Evolutionary conservation across 2,797 vertebrate species (phyloP).

Genomic region (Remorina albescens): DNA sequence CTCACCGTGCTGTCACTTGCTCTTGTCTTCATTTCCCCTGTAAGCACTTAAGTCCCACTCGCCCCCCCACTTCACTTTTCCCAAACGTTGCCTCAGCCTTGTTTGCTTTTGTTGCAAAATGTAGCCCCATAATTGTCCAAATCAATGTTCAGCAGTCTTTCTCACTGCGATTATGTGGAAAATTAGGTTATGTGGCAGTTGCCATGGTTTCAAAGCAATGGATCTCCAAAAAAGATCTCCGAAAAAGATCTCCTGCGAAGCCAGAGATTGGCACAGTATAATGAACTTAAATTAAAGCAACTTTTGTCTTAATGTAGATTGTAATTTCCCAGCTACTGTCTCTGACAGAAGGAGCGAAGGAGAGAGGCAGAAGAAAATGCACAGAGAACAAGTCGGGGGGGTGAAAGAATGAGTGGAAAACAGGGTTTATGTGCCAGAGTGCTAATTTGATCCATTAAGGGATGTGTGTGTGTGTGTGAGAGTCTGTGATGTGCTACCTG

Average conservation of each 20-base stretch:
- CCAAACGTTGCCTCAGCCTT: conserved; percentile 58
- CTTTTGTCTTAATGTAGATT: conserved; percentile 75
- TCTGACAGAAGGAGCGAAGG: conserved; percentile 52
- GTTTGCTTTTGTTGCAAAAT: conserved; percentile 79
- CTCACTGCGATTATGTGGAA: conserved; percentile 76
- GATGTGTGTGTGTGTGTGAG: conserved; percentile 50
- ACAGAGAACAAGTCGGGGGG: conserved; percentile 42
- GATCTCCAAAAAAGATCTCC: conserved; percentile 67
- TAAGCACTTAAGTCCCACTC: conserved; percentile 55
- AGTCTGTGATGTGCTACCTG: conserved; percentile 68
- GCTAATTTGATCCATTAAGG: conserved; percentile 85
- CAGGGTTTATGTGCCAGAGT: conserved; percentile 78
- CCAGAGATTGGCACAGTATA: conserved; percentile 65
- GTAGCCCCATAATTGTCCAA: conserved; percentile 78
- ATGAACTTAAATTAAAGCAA: conserved; percentile 83
- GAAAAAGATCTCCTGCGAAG: conserved; percentile 66
- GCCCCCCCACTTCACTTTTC: conserved; percentile 52
- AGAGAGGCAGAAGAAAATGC: conserved; percentile 37
- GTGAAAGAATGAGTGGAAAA: conserved; percentile 61
- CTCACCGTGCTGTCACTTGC: background rate
- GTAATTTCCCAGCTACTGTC: conserved; percentile 71
- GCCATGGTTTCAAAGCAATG: conserved; percentile 77
- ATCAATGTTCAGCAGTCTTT: conserved; percentile 75
- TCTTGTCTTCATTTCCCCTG: conserved; percentile 40
- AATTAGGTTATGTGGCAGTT: conserved; percentile 74